Conservation (phyloP, 2,797 vertebrate species). For the Cyprinodon diabolis region DNA sequence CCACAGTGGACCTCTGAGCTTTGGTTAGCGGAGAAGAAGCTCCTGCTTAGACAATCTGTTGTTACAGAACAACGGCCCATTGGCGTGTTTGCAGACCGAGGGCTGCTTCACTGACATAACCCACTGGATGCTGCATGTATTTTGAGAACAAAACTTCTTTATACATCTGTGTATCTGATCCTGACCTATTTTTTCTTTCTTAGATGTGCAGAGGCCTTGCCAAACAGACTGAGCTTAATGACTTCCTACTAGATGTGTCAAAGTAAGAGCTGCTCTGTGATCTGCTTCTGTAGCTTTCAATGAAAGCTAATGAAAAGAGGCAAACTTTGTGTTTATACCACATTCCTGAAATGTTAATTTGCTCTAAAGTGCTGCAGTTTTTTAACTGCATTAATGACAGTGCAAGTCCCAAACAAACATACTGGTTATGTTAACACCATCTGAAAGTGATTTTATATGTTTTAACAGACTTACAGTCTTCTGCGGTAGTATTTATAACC, state of each 20-base stretch:
- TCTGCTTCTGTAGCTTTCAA: conserved; percentile 18
- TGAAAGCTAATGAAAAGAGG: conserved; percentile 6
- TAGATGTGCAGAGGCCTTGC: conserved; percentile 97
- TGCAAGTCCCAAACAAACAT: conserved; percentile 21
- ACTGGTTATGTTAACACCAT: conserved; percentile 21
- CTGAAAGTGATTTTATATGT: conserved; percentile 16
- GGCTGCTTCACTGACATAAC: conserved; percentile 31
- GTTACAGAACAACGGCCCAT: conserved; percentile 24
- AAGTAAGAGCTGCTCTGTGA: conserved; percentile 86
- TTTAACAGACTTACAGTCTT: conserved; percentile 2
- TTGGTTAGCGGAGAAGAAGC: conserved; percentile 30
- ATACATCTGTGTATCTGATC: conserved; percentile 12
- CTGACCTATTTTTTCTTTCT: conserved; percentile 43
- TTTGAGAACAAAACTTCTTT: conserved; percentile 29
- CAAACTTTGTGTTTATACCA: conserved; percentile 9
- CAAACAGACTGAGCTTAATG: conserved; percentile 98
- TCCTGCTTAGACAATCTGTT: conserved; percentile 46
- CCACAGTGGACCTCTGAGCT: conserved; percentile 60
- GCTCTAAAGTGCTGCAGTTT: conserved; percentile 11
- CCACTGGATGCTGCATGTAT: conserved; percentile 26
- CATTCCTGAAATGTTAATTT: conserved; percentile 1
- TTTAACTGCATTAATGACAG: conserved; percentile 6
- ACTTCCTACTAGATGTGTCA: conserved; percentile 99
- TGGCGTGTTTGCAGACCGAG: conserved; percentile 28
- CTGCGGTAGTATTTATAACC: background rate